Percentiles rank a stretch among this genome's conserved stretches.
Conservation (phyloP, 2,113 vertebrate species). For the Ramphastos sulfuratus region DNA sequence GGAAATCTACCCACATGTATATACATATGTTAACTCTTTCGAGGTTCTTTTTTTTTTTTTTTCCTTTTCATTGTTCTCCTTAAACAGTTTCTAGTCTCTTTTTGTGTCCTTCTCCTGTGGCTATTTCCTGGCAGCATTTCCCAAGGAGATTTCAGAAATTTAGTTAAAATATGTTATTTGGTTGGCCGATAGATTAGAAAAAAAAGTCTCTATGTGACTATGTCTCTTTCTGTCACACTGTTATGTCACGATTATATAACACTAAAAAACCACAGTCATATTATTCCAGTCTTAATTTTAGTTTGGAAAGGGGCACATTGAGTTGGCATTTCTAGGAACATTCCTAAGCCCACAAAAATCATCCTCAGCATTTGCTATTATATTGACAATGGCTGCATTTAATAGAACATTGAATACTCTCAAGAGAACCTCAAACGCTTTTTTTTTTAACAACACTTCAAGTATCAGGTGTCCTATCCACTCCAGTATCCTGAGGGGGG, state of each 20-base stretch:
- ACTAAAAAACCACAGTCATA: not conserved
- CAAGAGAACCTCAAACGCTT: not conserved
- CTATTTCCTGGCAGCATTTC: not conserved
- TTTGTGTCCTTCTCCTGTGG: not conserved
- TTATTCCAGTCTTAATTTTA: slow-evolving; percentile 21
- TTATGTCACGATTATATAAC: not conserved
- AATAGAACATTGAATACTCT: not conserved
- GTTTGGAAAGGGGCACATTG: not conserved
- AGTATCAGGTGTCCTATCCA: too few relatives aligned
- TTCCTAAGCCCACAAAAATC: not conserved
- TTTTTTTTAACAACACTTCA: too few relatives aligned
- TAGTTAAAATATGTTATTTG: not conserved
- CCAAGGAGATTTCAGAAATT: not conserved
- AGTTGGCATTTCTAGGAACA: not conserved
- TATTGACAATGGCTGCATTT: not conserved
- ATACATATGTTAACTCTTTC: not conserved
- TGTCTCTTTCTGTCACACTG: slow-evolving; percentile 10
- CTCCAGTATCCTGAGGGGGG: too few relatives aligned
- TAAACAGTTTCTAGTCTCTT: not conserved
- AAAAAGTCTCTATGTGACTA: not conserved
- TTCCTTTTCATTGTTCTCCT: not conserved
- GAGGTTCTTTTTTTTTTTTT: not conserved
- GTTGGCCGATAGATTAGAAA: not conserved
- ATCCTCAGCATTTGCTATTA: not conserved
- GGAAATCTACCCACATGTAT: not conserved